These are phyloP conservation scores for Goniozus legneri DNA, from an alignment of 1,140 invertebrate genomes.

Conservation along the genomic window DNA sequence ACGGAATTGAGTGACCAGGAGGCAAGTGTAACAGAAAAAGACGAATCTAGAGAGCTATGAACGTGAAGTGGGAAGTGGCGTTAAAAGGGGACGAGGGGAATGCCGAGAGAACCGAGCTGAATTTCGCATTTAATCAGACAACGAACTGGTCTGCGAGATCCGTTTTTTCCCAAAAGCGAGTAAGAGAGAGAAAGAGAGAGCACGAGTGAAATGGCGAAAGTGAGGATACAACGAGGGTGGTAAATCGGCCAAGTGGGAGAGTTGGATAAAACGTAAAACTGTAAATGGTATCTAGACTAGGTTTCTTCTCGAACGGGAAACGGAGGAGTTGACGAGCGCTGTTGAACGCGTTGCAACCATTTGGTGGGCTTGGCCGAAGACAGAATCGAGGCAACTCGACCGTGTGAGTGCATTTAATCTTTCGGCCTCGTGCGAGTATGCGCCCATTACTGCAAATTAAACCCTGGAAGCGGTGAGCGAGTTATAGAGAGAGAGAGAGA, in stretches of 20 bases:
- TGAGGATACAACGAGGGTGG: no score
- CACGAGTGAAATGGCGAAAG: conserved; percentile 9
- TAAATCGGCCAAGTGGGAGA: no score
- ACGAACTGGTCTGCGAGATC: conserved; percentile 26
- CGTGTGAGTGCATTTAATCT: conserved; percentile 37
- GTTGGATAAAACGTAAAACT: conserved; percentile 22
- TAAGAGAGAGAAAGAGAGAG: conserved; percentile 11
- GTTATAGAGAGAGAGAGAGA: no score
- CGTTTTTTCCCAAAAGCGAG: conserved; percentile 10
- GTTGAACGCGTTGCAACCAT: conserved; percentile 12
- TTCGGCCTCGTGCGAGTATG: conserved; percentile 33
- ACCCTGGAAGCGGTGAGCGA: no score
- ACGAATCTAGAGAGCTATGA: no score
- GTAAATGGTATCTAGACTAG: conserved; percentile 28
- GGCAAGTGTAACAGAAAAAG: no score
- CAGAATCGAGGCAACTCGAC: neutral
- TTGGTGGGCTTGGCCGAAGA: conserved; percentile 16
- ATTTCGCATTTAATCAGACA: conserved; percentile 42
- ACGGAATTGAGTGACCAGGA: no score
- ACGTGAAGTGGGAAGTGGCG: neutral
- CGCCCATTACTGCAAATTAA: conserved; percentile 43
- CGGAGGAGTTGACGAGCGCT: no score
- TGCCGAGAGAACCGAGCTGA: conserved; percentile 35
- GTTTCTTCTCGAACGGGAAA: conserved; percentile 28
- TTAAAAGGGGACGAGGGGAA: neutral